phyloP scores from a whole-genome alignment of 2,797 vertebrate genomes.

The Sardinella longiceps region DNA sequence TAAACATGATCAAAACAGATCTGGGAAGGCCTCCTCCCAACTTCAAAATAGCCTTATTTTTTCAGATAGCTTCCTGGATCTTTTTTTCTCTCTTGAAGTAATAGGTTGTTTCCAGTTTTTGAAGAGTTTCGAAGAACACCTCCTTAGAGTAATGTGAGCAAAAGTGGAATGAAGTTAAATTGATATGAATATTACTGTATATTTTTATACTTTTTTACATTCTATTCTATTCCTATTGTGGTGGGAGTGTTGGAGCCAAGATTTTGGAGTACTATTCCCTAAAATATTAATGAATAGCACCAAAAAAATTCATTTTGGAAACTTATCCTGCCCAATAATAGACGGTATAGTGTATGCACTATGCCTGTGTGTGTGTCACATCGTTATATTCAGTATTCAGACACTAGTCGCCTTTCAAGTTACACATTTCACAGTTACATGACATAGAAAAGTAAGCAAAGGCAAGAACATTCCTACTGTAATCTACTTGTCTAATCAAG shows the following conservation, averaged over 20 bases:
- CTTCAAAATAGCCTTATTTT: not conserved
- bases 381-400: not conserved
- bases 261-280: not conserved
- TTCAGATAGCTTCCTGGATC: not conserved
- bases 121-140: not conserved
- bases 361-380: not conserved
- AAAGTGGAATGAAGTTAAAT: not conserved
- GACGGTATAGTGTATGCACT: not conserved
- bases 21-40: not conserved
- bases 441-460: not conserved
- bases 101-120: not conserved
- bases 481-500: constrained; percentile 5
- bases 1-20: constrained; percentile 21
- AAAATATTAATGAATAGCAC: not conserved
- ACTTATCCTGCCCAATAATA: not conserved
- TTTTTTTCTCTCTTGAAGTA: not conserved
- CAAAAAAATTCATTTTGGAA: not conserved
- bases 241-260: not conserved
- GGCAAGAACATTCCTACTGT: not conserved
- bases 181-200: not conserved
- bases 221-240: not conserved
- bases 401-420: not conserved
- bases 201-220: not conserved
- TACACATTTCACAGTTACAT: constrained; percentile 18
- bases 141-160: not conserved